These are phyloP conservation scores for Lagocephalus sceleratus DNA, from an alignment of 2,797 vertebrate species.

Conservation along the genomic window DNA sequence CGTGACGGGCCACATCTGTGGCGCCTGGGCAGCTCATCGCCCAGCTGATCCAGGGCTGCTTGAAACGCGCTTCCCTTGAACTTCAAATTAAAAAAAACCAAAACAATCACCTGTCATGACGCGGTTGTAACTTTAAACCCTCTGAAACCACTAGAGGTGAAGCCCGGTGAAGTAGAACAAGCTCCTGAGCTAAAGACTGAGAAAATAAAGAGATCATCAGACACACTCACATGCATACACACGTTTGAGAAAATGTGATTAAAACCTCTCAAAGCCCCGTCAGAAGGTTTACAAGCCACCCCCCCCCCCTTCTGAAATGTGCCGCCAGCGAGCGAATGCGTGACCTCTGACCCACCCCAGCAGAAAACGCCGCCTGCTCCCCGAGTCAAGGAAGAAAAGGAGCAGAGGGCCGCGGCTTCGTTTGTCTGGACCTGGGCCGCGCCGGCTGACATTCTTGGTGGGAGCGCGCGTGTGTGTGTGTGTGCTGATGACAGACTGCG, in stretches of 20 bases:
- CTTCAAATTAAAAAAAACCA: too few relatives aligned
- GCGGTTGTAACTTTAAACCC: too few relatives aligned
- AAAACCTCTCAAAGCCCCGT: constrained; percentile 6
- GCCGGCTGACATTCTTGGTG: constrained; percentile 30
- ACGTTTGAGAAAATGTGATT: too few relatives aligned
- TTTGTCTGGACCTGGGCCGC: constrained; percentile 35
- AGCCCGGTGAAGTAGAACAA: too few relatives aligned
- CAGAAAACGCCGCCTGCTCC: constrained; percentile 39
- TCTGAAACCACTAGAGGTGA: too few relatives aligned
- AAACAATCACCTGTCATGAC: too few relatives aligned
- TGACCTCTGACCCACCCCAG: constrained; percentile 54
- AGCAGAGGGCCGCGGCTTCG: constrained; percentile 27
- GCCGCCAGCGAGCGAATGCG: constrained; percentile 9
- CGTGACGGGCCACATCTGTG: too few relatives aligned
- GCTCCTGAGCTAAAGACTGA: not conserved
- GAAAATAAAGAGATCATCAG: constrained; percentile 1
- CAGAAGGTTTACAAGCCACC: constrained; percentile 48
- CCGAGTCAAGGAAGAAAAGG: constrained; percentile 49
- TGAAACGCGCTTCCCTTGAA: constrained; percentile 24
- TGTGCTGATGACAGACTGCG: constrained; percentile 25
- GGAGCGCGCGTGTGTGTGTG: constrained; percentile 9
- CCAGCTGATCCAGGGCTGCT: constrained; percentile 43
- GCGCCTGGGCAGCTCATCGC: constrained; percentile 12
- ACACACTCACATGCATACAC: too few relatives aligned
- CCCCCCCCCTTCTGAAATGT: constrained; percentile 29